Base-by-base conservation (phyloP, 2,797 vertebrate genomes). In the Moxostoma hubbsi region DNA sequence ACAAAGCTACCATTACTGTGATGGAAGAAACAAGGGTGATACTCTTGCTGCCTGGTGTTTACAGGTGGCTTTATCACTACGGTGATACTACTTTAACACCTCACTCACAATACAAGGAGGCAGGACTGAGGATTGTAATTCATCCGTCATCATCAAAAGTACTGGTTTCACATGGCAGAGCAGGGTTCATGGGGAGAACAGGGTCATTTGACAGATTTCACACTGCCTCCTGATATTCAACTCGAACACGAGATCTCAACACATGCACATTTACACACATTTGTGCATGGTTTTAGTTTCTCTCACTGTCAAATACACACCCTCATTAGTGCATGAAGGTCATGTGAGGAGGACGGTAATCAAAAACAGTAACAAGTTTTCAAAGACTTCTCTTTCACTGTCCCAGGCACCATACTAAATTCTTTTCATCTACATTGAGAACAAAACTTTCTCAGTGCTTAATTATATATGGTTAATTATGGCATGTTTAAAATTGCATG, bases 171-270 rank as follows among this genome's bases (percentile, higher is more conserved):
- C 75, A 72, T 67, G 50, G 50, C 67, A 79, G 50, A 73, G 69
- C 16, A 66, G 18, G 1, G 66, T 78, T 51, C 64, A 71, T 71
- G 54, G 16, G 53, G 74, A 81, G 71, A 84, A 78, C 84, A 83
- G 83, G 85, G 86, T 82, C 79, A 86, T 81, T 79, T 87, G 89
- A 78, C 81, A 88, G 88, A 87, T 91, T 93, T 93, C 91, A 92
- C 92, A 93, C 92, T 79, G 72, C 45, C 86, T 86, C 88, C 79
- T 85, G 89, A 92, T 90, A 92, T 93, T 93, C 90, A 89, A 83
- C 91, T 88, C 87, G 89, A 89, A 82, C 85, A 85, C 86, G 93
- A 86, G 73, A 88, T 76, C 59, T 75, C 49, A 84, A 83, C 81
- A 77, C 68, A 79, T 15, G 51, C 66, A 15, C 58, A 78, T 73